Base-by-base conservation (phyloP, 1,140 invertebrate genomes). In the Drosophila elegans region DNA sequence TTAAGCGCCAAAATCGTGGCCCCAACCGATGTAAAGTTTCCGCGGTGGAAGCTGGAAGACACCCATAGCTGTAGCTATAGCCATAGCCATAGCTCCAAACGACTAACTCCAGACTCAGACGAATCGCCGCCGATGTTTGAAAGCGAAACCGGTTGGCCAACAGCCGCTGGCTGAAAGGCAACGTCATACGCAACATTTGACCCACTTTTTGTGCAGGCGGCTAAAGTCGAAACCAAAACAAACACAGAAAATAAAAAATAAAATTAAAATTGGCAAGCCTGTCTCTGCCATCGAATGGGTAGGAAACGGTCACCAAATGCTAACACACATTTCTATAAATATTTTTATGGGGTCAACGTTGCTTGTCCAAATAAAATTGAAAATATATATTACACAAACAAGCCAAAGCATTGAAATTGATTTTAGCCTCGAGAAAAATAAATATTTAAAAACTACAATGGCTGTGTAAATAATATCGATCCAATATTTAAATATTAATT, bases 151-250 rank as follows among this genome's bases (percentile, higher is more conserved):
- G 75, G 74, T 78, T 78, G 74, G 61, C 46, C 73, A 57, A 67
- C 49, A 68, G 61, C 73, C 36, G 63, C 55, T 45, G 46, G 59
- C 52, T 46, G 39, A 66, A 56, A 66, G 27, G 48, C 67, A 74
- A 45, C 78, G 74, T 72, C 75, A 81, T 86, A 86, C 82, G 82
- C 82, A 86, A 86, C 59, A 66, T 88, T 76, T 86, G 82, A 86
- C 82, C 82, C 62, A 86, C 82, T 82, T 85, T 82, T 81, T 46
- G 42, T 68, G 60, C 64, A 68, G 64, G 62, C 64, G 64, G 46
- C 39, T 48, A 57, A 32, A 39, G 60, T 32, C 36, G 25, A 66
- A 52, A 45, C 36, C 27, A 63, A 46, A 69, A 53, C 57, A 52
- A 74, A 60, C 54, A 38, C 49, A 21, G 16, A 21, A 21, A 21